Percentiles rank a stretch among this genome's conserved stretches.
Evolutionary conservation across 1,140 invertebrate species (phyloP).

Genomic region (Pseudomyrmex gracilis): DNA sequence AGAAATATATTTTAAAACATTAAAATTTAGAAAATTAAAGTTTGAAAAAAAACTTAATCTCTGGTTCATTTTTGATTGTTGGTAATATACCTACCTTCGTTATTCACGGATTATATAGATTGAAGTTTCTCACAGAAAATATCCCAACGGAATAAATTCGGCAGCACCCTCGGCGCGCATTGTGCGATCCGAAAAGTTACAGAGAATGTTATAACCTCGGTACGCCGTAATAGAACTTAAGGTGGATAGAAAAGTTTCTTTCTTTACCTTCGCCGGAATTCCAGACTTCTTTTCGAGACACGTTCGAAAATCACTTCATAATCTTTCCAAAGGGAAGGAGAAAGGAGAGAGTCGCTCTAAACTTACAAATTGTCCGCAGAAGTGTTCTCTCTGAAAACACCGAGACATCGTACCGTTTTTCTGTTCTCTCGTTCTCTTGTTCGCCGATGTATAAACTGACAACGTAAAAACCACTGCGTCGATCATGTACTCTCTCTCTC

Average conservation of each 20-base stretch:
- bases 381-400: conserved; percentile 2
- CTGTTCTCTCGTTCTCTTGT: background rate
- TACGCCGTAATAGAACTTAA: conserved; percentile 49
- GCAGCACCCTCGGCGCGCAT: conserved; percentile 16
- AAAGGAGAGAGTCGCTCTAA: background rate
- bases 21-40: too few species aligned
- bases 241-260: conserved; percentile 46
- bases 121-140: conserved; percentile 32
- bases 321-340: conserved; percentile 10
- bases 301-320: conserved; percentile 54
- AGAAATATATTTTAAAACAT: too few species aligned
- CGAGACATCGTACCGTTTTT: background rate
- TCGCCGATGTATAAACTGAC: background rate
- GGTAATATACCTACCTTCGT: background rate
- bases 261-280: conserved; percentile 40
- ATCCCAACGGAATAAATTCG: conserved; percentile 42
- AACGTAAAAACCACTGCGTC: background rate
- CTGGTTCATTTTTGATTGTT: background rate
- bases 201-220: conserved; percentile 36
- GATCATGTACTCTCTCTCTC: conserved; percentile 14
- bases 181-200: conserved; percentile 48
- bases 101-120: background rate
- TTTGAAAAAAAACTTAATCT: background rate
- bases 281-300: conserved; percentile 6
- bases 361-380: conserved; percentile 48